These are phyloP conservation scores for Odontothrips loti DNA, from an alignment of 2,888 invertebrate species.

Conservation along the genomic window DNA sequence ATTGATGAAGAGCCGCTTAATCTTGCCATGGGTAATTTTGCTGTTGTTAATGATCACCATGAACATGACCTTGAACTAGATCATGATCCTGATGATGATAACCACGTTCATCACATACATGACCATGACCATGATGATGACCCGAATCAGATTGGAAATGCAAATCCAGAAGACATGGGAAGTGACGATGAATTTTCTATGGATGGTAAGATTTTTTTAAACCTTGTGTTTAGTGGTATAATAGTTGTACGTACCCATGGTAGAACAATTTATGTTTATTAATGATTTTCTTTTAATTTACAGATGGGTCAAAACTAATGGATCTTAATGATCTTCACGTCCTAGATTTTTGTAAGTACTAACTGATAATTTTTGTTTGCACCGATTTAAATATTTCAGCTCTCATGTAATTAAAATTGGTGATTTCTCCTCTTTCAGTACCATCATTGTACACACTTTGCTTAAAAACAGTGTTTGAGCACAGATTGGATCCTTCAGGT, in stretches of 20 bases:
- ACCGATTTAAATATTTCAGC: background rate
- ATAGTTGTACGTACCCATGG: too few relatives aligned
- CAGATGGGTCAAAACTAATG: slow-evolving; percentile 51
- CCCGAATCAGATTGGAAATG: background rate
- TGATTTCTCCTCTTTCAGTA: background rate
- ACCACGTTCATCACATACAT: too few relatives aligned
- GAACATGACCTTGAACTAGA: background rate
- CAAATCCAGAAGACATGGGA: slow-evolving; percentile 27
- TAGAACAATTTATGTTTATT: background rate
- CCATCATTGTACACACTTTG: slow-evolving; percentile 4
- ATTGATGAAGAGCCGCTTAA: background rate
- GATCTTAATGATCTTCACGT: slow-evolving; percentile 82
- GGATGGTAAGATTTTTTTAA: background rate
- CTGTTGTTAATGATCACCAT: slow-evolving; percentile 5
- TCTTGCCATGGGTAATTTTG: background rate
- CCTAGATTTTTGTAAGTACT: slow-evolving; percentile 61
- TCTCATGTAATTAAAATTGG: background rate
- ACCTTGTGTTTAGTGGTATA: background rate
- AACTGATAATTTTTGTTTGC: too few relatives aligned
- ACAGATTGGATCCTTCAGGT: background rate
- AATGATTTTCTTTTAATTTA: slow-evolving; percentile 7
- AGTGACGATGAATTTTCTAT: slow-evolving; percentile 31
- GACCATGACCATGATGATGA: background rate
- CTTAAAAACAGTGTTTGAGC: background rate
- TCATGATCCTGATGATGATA: too few relatives aligned